These are phyloP conservation scores for Cynodonichthys magdalenae DNA, from an alignment of 2,797 vertebrate species.

Conservation along the genomic window DNA sequence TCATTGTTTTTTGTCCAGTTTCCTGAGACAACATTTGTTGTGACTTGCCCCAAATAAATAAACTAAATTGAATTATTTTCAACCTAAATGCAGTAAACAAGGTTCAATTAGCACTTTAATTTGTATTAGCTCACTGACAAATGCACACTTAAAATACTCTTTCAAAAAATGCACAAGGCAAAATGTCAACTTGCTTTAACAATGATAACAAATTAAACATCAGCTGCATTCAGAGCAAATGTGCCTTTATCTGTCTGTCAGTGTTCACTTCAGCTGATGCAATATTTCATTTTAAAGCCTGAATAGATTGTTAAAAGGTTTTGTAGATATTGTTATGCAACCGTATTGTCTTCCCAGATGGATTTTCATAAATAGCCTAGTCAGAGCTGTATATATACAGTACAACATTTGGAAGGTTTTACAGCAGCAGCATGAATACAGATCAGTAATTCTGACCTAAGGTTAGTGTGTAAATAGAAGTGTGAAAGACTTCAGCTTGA, in stretches of 20 bases:
- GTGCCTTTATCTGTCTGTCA: background rate
- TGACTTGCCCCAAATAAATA: too few relatives aligned
- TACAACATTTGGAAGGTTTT: constrained; percentile 1
- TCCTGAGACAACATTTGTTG: too few relatives aligned
- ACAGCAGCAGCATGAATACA: background rate
- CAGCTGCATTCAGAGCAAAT: background rate
- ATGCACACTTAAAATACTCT: background rate
- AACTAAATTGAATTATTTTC: background rate
- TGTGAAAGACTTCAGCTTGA: background rate
- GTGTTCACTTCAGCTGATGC: background rate
- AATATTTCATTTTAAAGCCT: background rate
- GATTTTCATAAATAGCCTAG: constrained; percentile 1
- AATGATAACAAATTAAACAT: background rate
- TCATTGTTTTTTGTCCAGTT: too few relatives aligned
- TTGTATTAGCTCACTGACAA: background rate
- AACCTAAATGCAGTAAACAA: background rate
- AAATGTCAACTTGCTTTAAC: background rate
- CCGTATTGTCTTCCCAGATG: constrained; percentile 1
- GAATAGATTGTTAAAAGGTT: background rate
- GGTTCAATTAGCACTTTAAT: background rate
- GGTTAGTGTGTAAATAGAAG: background rate
- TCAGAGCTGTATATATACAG: background rate
- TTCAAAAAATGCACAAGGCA: background rate
- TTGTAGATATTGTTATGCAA: background rate
- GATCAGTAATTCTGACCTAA: background rate